phyloP scores from a whole-genome alignment of 2,888 invertebrate genomes.

The Yponomeuta cagnagella region DNA sequence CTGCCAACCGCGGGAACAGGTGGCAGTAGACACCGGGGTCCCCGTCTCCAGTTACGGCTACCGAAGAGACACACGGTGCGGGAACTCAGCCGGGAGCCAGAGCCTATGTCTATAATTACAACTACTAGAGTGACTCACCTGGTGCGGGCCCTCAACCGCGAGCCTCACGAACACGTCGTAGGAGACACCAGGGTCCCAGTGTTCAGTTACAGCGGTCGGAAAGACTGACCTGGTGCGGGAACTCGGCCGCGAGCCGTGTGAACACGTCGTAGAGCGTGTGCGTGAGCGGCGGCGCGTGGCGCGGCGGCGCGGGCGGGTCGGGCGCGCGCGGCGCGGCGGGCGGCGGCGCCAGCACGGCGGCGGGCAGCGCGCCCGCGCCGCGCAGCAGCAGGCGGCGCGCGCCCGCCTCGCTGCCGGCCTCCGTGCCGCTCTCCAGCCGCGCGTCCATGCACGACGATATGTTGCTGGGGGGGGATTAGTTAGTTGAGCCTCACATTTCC shows the following conservation, averaged over 20 bases:
- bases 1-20: conserved; percentile 69
- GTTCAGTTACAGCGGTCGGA: conserved; percentile 19
- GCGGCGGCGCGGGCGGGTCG: conserved; percentile 44
- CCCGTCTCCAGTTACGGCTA: background rate
- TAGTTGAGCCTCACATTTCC: too few species aligned
- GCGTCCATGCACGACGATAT: conserved; percentile 63
- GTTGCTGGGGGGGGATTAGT: conserved; percentile 31
- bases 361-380: conserved; percentile 77
- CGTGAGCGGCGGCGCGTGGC: conserved; percentile 50
- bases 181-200: conserved; percentile 36
- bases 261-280: conserved; percentile 63
- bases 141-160: conserved; percentile 60
- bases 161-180: conserved; percentile 68
- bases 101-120: conserved; percentile 34
- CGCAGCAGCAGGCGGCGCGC: conserved; percentile 81
- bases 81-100: conserved; percentile 54
- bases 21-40: conserved; percentile 32
- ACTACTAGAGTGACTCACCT: too few species aligned
- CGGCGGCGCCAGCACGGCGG: conserved; percentile 60
- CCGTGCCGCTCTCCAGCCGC: conserved; percentile 86
- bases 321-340: conserved; percentile 19
- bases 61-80: conserved; percentile 25
- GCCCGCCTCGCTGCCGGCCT: conserved; percentile 84
- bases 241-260: conserved; percentile 70
- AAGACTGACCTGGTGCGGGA: conserved; percentile 34